Evolutionary conservation across 2,797 vertebrate species (phyloP).

Genomic region (Lindbergichthys nudifrons): DNA sequence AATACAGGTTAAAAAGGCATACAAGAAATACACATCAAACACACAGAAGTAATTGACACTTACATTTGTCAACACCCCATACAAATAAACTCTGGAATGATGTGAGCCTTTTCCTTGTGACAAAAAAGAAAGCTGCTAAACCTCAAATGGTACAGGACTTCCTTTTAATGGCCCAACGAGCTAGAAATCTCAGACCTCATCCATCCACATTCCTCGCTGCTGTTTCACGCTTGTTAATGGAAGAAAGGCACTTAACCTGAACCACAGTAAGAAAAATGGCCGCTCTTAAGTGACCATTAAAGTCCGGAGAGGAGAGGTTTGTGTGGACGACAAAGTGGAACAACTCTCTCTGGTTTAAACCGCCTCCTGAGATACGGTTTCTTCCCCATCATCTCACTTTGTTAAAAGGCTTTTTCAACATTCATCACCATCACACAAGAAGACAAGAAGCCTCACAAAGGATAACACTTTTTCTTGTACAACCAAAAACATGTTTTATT

Average conservation of each 20-base stretch:
- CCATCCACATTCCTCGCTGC: background rate
- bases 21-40: no score
- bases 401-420: no score
- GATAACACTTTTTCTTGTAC: no score
- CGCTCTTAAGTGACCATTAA: no score
- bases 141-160: background rate
- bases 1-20: no score
- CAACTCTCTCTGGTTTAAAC: background rate
- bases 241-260: conserved; percentile 2
- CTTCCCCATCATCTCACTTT: no score
- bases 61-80: no score
- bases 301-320: background rate
- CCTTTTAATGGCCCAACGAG: background rate
- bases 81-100: background rate
- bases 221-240: conserved; percentile 15
- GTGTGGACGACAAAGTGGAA: background rate
- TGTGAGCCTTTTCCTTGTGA: background rate
- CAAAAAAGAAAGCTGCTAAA: background rate
- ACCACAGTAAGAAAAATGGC: conserved; percentile 9
- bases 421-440: no score
- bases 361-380: background rate
- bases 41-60: no score
- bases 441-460: no score
- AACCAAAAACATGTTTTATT: no score
- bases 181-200: background rate